These are phyloP conservation scores for Papilio dardanus DNA, from an alignment of 1,140 invertebrate species.

Conservation along the genomic window DNA sequence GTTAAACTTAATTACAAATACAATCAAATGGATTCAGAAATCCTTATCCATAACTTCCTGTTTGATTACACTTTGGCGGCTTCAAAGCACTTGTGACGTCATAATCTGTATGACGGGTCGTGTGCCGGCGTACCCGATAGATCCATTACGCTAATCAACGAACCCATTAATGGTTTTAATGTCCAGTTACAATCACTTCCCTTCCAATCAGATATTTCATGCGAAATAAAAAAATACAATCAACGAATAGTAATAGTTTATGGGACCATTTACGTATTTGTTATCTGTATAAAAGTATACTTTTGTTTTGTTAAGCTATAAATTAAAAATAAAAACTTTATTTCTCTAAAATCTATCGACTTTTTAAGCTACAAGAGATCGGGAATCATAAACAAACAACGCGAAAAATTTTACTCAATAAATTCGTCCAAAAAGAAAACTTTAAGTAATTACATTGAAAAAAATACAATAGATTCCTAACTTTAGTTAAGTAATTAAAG, in stretches of 20 bases:
- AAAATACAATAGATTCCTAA: neutral
- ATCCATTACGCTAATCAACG: constrained; percentile 19
- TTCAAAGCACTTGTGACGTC: neutral
- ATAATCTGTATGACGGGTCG: neutral
- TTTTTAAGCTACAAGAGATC: no score
- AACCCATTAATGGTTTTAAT: neutral
- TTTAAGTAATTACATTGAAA: no score
- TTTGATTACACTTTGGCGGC: neutral
- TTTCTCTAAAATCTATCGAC: no score
- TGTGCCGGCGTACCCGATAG: neutral
- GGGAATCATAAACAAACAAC: no score
- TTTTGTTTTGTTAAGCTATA: no score
- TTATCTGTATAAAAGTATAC: no score
- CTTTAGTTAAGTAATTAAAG: neutral
- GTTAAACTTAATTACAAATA: neutral
- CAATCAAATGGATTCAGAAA: neutral
- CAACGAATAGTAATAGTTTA: no score
- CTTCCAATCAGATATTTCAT: neutral
- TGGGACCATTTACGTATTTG: no score
- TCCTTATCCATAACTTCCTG: neutral
- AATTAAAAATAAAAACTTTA: no score
- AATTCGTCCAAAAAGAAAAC: no score
- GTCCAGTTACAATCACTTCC: neutral
- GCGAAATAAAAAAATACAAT: no score
- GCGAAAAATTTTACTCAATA: no score